A percentile compares a stretch with the other conserved stretches of the same genome.
Evolutionary conservation across 2,113 vertebrate genomes (phyloP).

Genomic region (Leiothrix lutea): DNA sequence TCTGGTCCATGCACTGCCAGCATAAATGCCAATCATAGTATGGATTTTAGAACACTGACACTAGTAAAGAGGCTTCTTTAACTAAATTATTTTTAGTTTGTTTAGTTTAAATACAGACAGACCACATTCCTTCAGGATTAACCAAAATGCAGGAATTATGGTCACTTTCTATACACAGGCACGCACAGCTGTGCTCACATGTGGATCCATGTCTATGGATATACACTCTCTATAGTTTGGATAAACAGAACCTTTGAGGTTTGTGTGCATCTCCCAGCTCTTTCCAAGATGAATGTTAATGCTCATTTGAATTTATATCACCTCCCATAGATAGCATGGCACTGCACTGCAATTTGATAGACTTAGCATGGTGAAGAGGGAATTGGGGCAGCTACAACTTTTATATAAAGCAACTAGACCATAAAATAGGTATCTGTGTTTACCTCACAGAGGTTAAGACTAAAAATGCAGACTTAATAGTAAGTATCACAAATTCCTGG

Average conservation of each 20-base stretch:
- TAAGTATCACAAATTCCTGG: neutral
- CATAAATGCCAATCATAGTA: neutral
- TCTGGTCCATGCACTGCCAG: neutral
- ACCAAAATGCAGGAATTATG: neutral
- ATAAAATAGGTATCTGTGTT: conserved; percentile 3
- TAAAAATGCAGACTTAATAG: neutral
- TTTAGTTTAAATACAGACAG: neutral
- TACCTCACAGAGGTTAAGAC: neutral
- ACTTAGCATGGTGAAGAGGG: neutral
- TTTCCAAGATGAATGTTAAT: neutral
- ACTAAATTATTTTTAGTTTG: neutral
- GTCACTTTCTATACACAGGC: neutral
- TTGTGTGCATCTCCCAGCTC: neutral
- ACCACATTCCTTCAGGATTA: neutral
- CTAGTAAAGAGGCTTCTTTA: neutral
- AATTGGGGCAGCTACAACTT: neutral
- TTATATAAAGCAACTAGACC: neutral
- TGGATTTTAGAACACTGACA: neutral
- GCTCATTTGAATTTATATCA: neutral
- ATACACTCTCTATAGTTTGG: neutral
- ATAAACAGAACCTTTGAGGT: neutral
- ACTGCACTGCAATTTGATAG: neutral
- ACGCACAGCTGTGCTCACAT: neutral
- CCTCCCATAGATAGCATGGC: neutral
- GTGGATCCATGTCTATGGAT: neutral